Evolutionary conservation across 2,888 invertebrate genomes (phyloP).

Genomic region (Sialis lutaria): DNA sequence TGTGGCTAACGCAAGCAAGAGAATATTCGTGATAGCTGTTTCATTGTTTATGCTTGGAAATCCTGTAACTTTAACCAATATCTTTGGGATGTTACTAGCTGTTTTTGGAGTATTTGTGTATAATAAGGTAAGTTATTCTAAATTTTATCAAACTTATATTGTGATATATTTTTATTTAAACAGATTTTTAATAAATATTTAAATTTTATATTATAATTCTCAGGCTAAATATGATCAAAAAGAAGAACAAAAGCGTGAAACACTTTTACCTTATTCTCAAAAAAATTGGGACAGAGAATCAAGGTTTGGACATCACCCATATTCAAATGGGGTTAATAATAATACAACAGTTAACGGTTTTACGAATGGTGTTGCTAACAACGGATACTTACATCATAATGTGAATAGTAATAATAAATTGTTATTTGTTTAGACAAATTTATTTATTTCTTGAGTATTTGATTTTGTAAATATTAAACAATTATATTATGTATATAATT

Average conservation of each 20-base stretch:
- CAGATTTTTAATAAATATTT: conserved; percentile 1
- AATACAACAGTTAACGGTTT: conserved; percentile 5
- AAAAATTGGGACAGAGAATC: conserved; percentile 36
- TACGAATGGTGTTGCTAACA: conserved; percentile 8
- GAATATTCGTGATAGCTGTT: conserved; percentile 78
- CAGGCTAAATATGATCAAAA: conserved; percentile 56
- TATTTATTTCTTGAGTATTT: no score
- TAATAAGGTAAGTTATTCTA: conserved; percentile 44
- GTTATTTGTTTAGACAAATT: conserved; percentile 15
- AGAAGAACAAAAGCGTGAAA: conserved; percentile 28
- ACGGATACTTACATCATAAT: conserved; percentile 12
- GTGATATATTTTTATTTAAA: neutral
- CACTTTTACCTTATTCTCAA: conserved; percentile 33
- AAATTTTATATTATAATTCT: conserved; percentile 13
- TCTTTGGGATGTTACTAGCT: conserved; percentile 81
- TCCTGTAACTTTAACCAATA: conserved; percentile 74
- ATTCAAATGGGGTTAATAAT: no score
- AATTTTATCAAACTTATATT: neutral
- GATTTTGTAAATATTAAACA: no score
- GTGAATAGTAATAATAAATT: conserved; percentile 17
- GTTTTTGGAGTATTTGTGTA: conserved; percentile 80
- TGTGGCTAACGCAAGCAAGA: conserved; percentile 87
- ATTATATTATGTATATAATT: no score
- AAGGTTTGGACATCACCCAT: conserved; percentile 58
- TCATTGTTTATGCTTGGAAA: conserved; percentile 78